These are phyloP conservation scores for Pseudococcus viburni DNA, from an alignment of 2,888 invertebrate species.

Conservation along the genomic window DNA sequence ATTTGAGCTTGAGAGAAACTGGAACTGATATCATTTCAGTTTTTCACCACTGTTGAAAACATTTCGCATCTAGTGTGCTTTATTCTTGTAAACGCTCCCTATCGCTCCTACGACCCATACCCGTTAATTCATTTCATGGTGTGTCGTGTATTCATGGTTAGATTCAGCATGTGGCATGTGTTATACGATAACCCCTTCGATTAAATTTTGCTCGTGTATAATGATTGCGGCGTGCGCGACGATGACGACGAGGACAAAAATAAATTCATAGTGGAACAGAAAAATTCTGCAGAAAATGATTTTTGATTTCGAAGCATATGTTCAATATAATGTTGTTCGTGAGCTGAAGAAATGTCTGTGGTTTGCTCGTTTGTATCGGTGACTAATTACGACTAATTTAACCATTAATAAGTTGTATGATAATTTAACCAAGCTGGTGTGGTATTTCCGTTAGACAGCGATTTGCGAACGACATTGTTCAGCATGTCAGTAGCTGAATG, in stretches of 20 bases:
- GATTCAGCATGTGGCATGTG: conserved; percentile 50
- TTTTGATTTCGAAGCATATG: too few relatives aligned
- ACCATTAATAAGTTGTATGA: background rate
- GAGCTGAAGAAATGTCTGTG: background rate
- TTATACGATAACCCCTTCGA: conserved; percentile 31
- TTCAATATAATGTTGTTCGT: background rate
- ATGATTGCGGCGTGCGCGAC: background rate
- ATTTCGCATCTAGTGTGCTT: background rate
- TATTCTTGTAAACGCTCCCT: background rate
- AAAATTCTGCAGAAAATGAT: background rate
- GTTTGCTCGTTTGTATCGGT: background rate
- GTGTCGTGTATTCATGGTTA: background rate
- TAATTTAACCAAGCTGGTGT: background rate
- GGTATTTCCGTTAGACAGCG: background rate
- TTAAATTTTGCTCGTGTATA: conserved; percentile 33
- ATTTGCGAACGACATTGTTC: background rate
- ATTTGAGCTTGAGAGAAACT: too few relatives aligned
- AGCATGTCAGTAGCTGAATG: background rate
- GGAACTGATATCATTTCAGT: too few relatives aligned
- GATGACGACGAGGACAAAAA: background rate
- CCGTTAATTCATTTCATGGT: background rate
- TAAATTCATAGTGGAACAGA: background rate
- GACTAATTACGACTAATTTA: background rate
- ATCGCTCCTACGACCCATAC: background rate
- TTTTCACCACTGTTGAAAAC: background rate